A percentile compares a stretch with the other conserved stretches of the same genome.
Conservation (phyloP, 2,888 invertebrate genomes). For the Rosalia funebris region DNA sequence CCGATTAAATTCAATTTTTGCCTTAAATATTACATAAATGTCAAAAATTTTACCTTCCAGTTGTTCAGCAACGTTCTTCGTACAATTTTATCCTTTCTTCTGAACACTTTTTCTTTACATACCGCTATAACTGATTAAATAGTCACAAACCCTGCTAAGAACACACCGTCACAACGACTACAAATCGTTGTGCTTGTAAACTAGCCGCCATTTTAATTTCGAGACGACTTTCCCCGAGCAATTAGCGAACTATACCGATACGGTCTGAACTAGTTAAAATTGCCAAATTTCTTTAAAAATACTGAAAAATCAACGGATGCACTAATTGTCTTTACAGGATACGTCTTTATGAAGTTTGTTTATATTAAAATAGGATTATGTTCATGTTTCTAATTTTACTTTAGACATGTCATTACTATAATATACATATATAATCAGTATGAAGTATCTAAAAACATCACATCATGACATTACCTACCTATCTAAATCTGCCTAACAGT, state of each 20-base stretch:
- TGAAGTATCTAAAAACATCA: too few relatives aligned
- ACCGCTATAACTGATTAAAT: conserved; percentile 37
- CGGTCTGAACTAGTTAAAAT: conserved; percentile 15
- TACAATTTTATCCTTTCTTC: conserved; percentile 36
- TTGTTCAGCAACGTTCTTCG: conserved; percentile 31
- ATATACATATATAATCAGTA: too few relatives aligned
- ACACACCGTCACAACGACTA: conserved; percentile 53
- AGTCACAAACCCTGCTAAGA: conserved; percentile 27
- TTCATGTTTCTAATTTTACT: too few relatives aligned
- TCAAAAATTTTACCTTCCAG: conserved; percentile 49
- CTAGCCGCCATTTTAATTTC: conserved; percentile 53
- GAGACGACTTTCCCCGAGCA: conserved; percentile 31
- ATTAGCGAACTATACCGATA: conserved; percentile 30
- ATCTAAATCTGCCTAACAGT: too few relatives aligned
- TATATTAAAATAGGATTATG: too few relatives aligned
- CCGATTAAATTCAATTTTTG: conserved; percentile 41
- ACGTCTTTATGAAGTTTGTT: too few relatives aligned
- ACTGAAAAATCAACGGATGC: too few relatives aligned
- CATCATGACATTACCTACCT: too few relatives aligned
- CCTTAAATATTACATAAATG: conserved; percentile 45
- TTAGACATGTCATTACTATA: too few relatives aligned
- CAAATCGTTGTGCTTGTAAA: conserved; percentile 58
- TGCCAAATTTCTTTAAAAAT: too few relatives aligned
- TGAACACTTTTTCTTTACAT: conserved; percentile 39
- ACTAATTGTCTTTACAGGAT: too few relatives aligned